Base-by-base conservation (phyloP, 2,888 invertebrate species). In the Drosophila maculinotata region DNA sequence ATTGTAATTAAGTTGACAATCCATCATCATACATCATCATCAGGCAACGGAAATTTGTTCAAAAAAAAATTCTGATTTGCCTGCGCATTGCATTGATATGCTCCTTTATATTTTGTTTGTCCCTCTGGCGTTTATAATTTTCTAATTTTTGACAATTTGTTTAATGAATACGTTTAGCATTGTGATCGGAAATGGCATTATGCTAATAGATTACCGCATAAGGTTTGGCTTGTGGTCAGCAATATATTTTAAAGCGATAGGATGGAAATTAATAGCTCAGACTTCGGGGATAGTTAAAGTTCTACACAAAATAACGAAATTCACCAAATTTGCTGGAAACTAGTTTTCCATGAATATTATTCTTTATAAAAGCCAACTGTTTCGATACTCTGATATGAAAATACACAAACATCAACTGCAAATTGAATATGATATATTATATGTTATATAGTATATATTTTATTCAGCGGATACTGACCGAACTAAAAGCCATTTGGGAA, bases 11-110 rank as follows among this genome's bases (percentile, higher is more conserved):
- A 83, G 83, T 79, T 76, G 84, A 79, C 89, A 85, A 89, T 89
- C 89, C 89, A 89, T 89, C 89, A 89, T 89, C 86, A 89, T 89
- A 87, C 89, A 89, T 89, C 89, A 89, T 89, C 76, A 79, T 51
- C 68, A 58, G 39, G 39, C 42, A 36, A 30, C 10, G 20, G 5
- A 53, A 53, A 56, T 64, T 41, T 69, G 58, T 54, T 23, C 25
- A 25, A 30, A 17, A 20, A 45, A 20, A 31, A 45, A 57, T 15
- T 58, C 38, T 53, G 20, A 4, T 47, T 57, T 65, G 25, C 42
- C 23, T 35, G 12, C 17, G 23, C 42, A 51, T 65, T 71, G 23
- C 42, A 51, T 65, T 71, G 35, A 38, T 52, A 52, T 51, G 44
- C 15, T 41, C 25, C 36, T 67, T 58, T 53, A n/a, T n/a, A n/a